phyloP scores from a whole-genome alignment of 2,888 invertebrate genomes.

The Xestia ashworthii region DNA sequence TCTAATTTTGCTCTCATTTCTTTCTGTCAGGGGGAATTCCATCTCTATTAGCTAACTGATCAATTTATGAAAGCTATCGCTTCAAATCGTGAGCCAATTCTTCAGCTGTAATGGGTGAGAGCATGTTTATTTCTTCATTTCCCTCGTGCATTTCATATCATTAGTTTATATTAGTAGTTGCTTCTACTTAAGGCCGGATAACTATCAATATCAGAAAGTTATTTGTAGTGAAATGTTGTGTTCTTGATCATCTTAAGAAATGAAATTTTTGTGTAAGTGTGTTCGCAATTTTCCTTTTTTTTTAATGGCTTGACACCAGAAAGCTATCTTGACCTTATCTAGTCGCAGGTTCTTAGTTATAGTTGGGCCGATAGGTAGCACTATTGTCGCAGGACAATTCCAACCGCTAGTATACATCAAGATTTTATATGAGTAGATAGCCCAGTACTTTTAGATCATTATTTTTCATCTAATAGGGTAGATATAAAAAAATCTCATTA shows the following conservation, averaged over 20 bases:
- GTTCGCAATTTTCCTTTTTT: not conserved
- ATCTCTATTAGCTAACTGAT: slow-evolving; percentile 56
- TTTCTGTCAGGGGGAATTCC: slow-evolving; percentile 45
- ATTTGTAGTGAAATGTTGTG: not conserved
- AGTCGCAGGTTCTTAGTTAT: not conserved
- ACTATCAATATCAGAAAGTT: not conserved
- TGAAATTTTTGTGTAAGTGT: not conserved
- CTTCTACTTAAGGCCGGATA: not conserved
- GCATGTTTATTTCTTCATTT: slow-evolving; percentile 50
- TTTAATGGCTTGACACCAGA: not conserved
- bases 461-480: not conserved
- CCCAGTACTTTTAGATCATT: not conserved
- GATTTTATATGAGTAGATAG: not conserved
- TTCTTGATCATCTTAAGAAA: not conserved
- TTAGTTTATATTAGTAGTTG: slow-evolving; percentile 5
- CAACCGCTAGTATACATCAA: not conserved
- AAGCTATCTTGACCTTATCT: no score
- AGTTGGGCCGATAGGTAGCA: not conserved
- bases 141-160: slow-evolving; percentile 10
- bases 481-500: no score
- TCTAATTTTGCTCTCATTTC: slow-evolving; percentile 52
- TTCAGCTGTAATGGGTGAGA: slow-evolving; percentile 48
- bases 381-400: not conserved
- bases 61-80: slow-evolving; percentile 62
- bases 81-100: slow-evolving; percentile 54